Evolutionary conservation across 2,888 invertebrate genomes (phyloP), one percentile per base, ranked within the genome.

Genomic region (Glaucopsyche alexis): DNA sequence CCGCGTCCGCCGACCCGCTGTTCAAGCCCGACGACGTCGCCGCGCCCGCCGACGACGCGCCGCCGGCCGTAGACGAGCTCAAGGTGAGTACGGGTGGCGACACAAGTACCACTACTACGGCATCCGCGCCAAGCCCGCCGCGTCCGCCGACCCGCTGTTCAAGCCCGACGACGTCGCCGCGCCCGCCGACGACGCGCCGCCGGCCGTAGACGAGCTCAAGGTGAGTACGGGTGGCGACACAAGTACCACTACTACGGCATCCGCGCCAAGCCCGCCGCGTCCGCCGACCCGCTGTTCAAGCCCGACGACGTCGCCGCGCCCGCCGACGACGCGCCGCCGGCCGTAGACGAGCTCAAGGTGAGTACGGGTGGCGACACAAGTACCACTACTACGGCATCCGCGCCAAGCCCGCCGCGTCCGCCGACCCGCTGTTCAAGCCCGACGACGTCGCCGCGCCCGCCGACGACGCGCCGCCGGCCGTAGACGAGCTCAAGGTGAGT

Each of bases 191-290:
- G 60, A 60, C 60, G 42, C 8, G 42, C 29, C 29, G 29, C 60
- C 13, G 13, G 16, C 9, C 6, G 29, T 29, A 9, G 60, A 60
- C 29, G 60, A 60, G 47, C 9, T 2, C 13, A 60, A 60, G 60
- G 60, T 60, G 13, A 11, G 60, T 52, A 52, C 52, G 7, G n/a
- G 16, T 42, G 42, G 42, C 7, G n/a, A 42, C 42, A 8, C 45
- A 99, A 99, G 88, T 99, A 99, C 88, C 99, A 99, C 93, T 99
- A 99, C 91, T 99, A 99, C 93, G 99, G 99, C n/a, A 99, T 99
- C 79, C 95, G 99, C 50, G 97, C 99, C 73, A 99, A 99, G 89
- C 97, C 77, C 60, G 19, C 67, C 80, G 38, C 80, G 75, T 67
- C 77, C 77, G 5, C 78, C 74, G 67, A 79, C 78, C 29, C 75